Conservation (phyloP, 2,797 vertebrate genomes). For the Sarcophilus harrisii region DNA sequence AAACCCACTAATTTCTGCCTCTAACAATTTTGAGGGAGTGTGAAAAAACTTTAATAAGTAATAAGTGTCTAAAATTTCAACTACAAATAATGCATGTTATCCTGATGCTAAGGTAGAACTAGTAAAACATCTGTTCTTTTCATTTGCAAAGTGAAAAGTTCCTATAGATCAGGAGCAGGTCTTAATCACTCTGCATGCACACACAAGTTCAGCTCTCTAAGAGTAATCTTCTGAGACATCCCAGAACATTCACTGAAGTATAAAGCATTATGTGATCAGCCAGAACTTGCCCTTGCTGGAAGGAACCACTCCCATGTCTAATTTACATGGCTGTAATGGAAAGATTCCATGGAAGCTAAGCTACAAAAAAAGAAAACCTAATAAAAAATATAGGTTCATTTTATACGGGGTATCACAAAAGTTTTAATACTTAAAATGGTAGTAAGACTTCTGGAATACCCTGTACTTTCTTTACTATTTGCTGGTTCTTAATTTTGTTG, state of each 20-base stretch:
- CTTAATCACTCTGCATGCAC: not conserved
- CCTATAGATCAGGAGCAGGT: constrained; percentile 21
- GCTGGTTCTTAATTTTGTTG: not conserved
- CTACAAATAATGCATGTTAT: constrained; percentile 16
- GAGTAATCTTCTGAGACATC: constrained; percentile 33
- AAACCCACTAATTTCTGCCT: constrained; percentile 24
- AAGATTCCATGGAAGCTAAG: constrained; percentile 37
- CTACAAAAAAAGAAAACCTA: constrained; percentile 51
- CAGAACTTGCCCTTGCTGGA: constrained; percentile 41
- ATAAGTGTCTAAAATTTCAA: constrained; percentile 24
- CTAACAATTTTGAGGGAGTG: constrained; percentile 32
- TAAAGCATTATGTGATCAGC: constrained; percentile 8
- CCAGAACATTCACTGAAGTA: constrained; percentile 37
- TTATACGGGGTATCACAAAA: not conserved
- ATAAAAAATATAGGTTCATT: not conserved
- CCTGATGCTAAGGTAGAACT: constrained; percentile 26
- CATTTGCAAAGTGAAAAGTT: constrained; percentile 16
- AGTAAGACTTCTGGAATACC: not conserved
- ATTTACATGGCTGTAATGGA: constrained; percentile 57
- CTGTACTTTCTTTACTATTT: not conserved
- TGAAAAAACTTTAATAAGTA: constrained; percentile 16
- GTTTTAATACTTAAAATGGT: not conserved
- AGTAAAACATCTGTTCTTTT: constrained; percentile 28
- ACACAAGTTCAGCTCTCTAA: not conserved
- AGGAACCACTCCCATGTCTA: constrained; percentile 49